Evolutionary conservation across 1,140 invertebrate species (phyloP), one percentile per base, ranked within the genome.

Genomic region (Pseudomyrmex cubaensis): DNA sequence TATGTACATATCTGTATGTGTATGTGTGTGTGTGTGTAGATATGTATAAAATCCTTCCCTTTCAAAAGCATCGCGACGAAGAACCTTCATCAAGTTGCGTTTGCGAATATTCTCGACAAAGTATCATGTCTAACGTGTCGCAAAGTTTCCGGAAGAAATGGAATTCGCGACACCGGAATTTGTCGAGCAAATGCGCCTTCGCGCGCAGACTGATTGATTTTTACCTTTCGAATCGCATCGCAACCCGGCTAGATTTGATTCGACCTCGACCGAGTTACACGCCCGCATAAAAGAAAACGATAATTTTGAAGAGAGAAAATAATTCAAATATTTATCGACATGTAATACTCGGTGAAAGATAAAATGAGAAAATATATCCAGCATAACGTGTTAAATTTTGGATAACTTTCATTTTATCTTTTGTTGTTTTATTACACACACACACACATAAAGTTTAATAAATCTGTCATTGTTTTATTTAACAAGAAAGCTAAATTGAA

Each of bases 251-350:
- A 44, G 57, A 80, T 80, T 80, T 64, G 63, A 69, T 57, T 69
- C 56, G 76, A 80, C 66, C 66, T 80, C 66, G 76, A 80, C 76
- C 76, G 76, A 80, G 22, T 80, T 80, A 80, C 44, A 44, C 25
- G 54, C 35, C 50, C 54, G n/a, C 54, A 12, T 77, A 80, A 80
- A 20, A 80, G 44, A 80, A 72, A 72, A 72, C 22, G 76, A 80
- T 22, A 61, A 17, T 77, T 2, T 20, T 7, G 5, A 10, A 35
- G 54, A 72, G 50, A 25, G 20, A 50, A 72, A 25, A 59, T n/a
- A 0, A 72, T 61, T 46, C 66, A 13, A 70, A 59, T 59, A 70
- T 78, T 59, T 69, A 57, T 57, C 15, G 5, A 22, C n/a, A 15
- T 7, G 0, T 13, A 57, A 48, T 56, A 25, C 12, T 61, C 15